Conservation (phyloP, 2,113 vertebrate genomes). For the Ceyx margarethae region DNA sequence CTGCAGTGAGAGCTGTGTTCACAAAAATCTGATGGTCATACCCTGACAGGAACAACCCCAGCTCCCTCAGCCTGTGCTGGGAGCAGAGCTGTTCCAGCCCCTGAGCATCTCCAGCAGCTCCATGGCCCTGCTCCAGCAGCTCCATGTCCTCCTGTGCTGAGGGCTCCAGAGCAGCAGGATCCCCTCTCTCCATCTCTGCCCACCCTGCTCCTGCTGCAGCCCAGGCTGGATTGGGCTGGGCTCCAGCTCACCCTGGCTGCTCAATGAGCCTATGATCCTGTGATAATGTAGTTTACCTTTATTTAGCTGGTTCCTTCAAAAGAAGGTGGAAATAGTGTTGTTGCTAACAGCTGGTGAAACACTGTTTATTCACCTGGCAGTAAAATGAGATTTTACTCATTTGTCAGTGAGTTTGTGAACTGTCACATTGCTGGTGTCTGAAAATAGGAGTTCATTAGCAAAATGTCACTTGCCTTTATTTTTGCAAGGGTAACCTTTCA, state of each 20-base stretch:
- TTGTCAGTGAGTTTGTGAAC: not conserved
- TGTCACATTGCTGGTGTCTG: not conserved
- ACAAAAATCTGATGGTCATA: not conserved
- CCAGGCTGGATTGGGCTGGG: too few relatives aligned
- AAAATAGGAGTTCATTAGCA: constrained; percentile 16
- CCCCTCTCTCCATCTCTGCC: too few relatives aligned
- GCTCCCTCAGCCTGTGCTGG: too few relatives aligned
- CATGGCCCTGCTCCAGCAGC: too few relatives aligned
- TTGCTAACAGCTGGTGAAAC: not conserved
- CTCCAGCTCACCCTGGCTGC: too few relatives aligned
- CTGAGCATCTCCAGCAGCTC: too few relatives aligned
- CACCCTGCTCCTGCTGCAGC: too few relatives aligned
- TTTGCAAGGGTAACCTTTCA: constrained; percentile 17
- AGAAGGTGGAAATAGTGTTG: not conserved
- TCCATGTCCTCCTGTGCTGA: too few relatives aligned
- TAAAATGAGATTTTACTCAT: not conserved
- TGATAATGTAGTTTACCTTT: not conserved
- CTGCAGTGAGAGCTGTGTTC: not conserved
- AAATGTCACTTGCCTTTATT: constrained; percentile 34
- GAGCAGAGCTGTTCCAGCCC: too few relatives aligned
- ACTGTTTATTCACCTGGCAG: not conserved
- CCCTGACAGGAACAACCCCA: not conserved
- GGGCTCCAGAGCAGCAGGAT: too few relatives aligned
- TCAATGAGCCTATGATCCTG: not conserved
- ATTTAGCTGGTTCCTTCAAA: not conserved